A percentile compares a stretch with the other conserved stretches of the same genome.
Conservation (phyloP, 2,888 invertebrate species). For the Tipula confusa region DNA sequence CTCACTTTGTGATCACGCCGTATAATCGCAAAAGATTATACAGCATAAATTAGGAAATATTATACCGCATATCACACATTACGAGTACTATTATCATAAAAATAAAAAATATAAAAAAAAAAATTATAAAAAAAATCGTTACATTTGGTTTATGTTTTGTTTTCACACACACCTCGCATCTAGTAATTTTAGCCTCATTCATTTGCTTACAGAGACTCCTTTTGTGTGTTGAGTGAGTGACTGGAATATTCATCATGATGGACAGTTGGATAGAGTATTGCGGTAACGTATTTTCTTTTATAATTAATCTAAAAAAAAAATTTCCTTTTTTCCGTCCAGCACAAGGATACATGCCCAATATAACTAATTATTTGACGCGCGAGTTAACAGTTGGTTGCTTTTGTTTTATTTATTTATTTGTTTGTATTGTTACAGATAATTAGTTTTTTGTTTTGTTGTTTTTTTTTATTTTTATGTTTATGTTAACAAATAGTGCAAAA, state of each 20-base stretch:
- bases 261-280: conserved; percentile 25
- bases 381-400: not conserved
- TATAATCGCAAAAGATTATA: not conserved
- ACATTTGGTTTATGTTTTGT: conserved; percentile 20
- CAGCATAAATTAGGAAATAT: not conserved
- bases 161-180: conserved; percentile 25
- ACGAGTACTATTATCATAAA: not conserved
- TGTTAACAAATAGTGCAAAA: not conserved
- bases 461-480: no score
- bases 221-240: conserved; percentile 25
- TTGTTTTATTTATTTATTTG: not conserved
- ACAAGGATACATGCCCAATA: not conserved
- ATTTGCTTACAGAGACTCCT: conserved; percentile 25
- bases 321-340: conserved; percentile 12
- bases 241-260: conserved; percentile 20
- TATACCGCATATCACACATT: not conserved
- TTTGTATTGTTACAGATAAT: not conserved
- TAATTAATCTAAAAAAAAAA: not conserved
- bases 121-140: conserved; percentile 3
- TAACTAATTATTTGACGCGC: conserved; percentile 1
- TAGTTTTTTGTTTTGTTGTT: not conserved
- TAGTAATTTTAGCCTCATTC: conserved; percentile 25
- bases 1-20: not conserved
- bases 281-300: not conserved
- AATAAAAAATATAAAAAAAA: no score